Evolutionary conservation across 2,113 vertebrate species (phyloP).

Genomic region (Dolichotis patagonum): DNA sequence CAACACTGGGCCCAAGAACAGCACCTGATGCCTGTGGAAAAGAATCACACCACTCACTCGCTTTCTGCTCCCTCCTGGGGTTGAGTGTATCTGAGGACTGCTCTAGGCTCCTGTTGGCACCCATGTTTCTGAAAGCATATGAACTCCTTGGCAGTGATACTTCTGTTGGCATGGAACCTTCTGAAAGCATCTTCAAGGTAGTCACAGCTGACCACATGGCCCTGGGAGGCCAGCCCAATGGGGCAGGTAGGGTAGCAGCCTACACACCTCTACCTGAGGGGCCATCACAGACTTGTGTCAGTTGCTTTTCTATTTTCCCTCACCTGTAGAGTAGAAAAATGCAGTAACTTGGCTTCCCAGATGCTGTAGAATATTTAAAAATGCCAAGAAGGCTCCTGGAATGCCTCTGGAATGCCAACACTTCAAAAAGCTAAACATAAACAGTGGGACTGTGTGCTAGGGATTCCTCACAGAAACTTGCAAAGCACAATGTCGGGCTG

Average conservation of each 20-base stretch:
- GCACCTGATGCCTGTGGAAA: background rate
- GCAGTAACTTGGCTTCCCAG: constrained; percentile 2
- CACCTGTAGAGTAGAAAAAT: background rate
- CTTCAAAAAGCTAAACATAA: constrained; percentile 54
- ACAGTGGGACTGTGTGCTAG: constrained; percentile 38
- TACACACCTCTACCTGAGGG: background rate
- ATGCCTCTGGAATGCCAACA: constrained; percentile 62
- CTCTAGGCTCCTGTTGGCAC: background rate
- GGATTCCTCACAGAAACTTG: constrained; percentile 46
- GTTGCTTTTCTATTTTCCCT: background rate
- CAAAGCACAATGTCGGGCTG: constrained; percentile 18
- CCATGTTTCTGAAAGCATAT: background rate
- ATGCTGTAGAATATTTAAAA: constrained; percentile 10
- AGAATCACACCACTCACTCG: background rate
- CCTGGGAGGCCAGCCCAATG: background rate
- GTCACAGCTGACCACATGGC: background rate
- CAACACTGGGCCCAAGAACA: background rate
- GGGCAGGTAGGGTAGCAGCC: background rate
- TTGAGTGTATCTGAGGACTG: background rate
- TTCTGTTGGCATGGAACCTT: background rate
- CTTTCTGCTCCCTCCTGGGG: background rate
- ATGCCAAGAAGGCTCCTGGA: constrained; percentile 53
- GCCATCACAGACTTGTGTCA: background rate
- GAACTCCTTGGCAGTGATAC: background rate
- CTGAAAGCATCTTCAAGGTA: background rate